Percentiles rank a stretch among this genome's conserved stretches.
These are phyloP conservation scores for Ericerus pela DNA, from an alignment of 1,140 invertebrate genomes.

Conservation along the genomic window DNA sequence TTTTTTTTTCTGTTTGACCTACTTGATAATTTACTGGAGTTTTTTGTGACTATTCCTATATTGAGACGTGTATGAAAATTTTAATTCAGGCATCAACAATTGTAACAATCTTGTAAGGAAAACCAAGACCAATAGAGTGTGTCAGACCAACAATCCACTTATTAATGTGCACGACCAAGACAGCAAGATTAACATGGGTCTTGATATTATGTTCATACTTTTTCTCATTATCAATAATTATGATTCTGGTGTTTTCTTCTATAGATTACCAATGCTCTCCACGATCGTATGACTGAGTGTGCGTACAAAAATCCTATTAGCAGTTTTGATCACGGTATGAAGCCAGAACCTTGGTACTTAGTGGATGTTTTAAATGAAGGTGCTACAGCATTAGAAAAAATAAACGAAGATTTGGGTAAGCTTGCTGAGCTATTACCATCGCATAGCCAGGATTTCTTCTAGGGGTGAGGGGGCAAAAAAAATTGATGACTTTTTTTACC, in stretches of 20 bases:
- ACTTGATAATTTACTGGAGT: too few species aligned
- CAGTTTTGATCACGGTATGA: constrained; percentile 55
- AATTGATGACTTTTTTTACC: too few species aligned
- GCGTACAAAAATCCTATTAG: constrained; percentile 50
- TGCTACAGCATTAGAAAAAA: constrained; percentile 58
- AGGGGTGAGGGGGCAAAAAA: too few species aligned
- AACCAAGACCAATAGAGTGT: too few species aligned
- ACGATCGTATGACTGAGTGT: constrained; percentile 75
- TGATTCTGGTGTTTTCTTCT: constrained; percentile 15
- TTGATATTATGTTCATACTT: constrained; percentile 1
- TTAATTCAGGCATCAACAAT: neutral
- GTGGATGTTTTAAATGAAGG: constrained; percentile 68
- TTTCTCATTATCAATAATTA: constrained; percentile 3
- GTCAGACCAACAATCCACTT: too few species aligned
- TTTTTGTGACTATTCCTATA: too few species aligned
- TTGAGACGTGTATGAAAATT: neutral
- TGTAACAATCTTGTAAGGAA: too few species aligned
- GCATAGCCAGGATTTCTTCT: too few species aligned
- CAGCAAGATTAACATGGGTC: neutral
- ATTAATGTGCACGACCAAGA: neutral
- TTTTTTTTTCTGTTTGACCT: too few species aligned
- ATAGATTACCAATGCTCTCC: constrained; percentile 32
- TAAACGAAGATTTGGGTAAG: constrained; percentile 67
- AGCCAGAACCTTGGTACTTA: constrained; percentile 58
- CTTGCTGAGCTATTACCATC: neutral